These are phyloP conservation scores for Neosalanx taihuensis DNA, from an alignment of 2,797 vertebrate species.

Conservation along the genomic window DNA sequence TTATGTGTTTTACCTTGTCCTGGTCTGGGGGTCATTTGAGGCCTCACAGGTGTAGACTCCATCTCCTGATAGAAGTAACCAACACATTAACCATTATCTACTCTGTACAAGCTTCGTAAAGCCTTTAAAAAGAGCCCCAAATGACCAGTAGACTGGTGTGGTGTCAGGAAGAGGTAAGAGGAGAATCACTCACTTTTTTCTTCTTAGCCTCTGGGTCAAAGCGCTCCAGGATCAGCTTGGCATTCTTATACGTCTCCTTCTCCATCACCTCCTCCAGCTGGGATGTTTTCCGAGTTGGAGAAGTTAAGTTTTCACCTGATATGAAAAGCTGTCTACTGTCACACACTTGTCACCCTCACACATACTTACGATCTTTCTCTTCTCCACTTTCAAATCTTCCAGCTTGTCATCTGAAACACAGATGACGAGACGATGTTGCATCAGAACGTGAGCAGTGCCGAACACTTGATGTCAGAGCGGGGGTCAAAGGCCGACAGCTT, in stretches of 20 bases:
- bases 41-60: conserved; percentile 79
- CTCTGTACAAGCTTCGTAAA: not conserved
- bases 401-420: conserved; percentile 19
- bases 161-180: not conserved
- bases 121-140: not conserved
- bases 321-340: not conserved
- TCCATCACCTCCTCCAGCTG: conserved; percentile 99
- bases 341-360: not conserved
- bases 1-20: conserved; percentile 83
- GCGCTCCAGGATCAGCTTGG: conserved; percentile 94
- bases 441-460: not conserved
- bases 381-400: conserved; percentile 17
- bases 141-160: too few species aligned
- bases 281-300: conserved; percentile 16
- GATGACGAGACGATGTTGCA: not conserved
- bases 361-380: conserved; percentile 17
- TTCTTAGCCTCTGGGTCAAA: conserved; percentile 92
- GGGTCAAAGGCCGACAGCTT: conserved; percentile 60
- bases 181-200: conserved; percentile 75
- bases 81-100: not conserved
- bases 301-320: conserved; percentile 9
- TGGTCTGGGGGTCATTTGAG: conserved; percentile 81
- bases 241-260: conserved; percentile 95
- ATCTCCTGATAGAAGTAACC: conserved; percentile 74
- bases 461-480: not conserved